A percentile compares a stretch with the other conserved stretches of the same genome.
These are phyloP conservation scores for Galagoides demidoff DNA, from an alignment of 2,797 vertebrate genomes.

Conservation along the genomic window DNA sequence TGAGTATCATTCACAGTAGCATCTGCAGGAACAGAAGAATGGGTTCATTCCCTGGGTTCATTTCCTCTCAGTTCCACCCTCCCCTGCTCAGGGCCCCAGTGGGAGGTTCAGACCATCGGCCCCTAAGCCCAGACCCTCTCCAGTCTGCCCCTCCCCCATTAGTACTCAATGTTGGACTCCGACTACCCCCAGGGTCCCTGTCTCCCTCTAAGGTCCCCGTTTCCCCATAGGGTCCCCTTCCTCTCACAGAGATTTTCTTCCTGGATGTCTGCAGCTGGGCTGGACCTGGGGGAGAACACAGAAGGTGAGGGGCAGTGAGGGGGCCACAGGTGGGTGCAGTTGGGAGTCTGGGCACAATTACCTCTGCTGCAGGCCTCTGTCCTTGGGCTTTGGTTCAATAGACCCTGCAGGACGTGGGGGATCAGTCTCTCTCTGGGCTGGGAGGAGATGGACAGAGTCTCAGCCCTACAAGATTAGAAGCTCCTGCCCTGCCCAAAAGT, in stretches of 20 bases:
- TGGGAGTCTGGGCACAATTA: not conserved
- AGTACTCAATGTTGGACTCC: not conserved
- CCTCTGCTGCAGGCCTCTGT: not conserved
- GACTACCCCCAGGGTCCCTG: too few relatives aligned
- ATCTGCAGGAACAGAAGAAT: not conserved
- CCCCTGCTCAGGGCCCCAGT: rapidly evolving
- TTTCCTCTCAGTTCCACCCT: rapidly evolving
- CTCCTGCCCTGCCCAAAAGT: not conserved
- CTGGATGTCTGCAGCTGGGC: not conserved
- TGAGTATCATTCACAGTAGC: not conserved
- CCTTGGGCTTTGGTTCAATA: rapidly evolving
- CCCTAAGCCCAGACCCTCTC: rapidly evolving
- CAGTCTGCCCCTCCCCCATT: not conserved
- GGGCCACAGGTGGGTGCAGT: rapidly evolving
- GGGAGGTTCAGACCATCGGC: too few relatives aligned
- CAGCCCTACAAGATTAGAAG: not conserved
- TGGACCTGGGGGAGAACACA: conserved; percentile 13
- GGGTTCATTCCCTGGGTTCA: rapidly evolving
- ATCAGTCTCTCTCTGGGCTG: not conserved
- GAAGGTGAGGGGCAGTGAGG: not conserved
- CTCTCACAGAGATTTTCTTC: conserved; percentile 48
- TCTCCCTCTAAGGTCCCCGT: too few relatives aligned
- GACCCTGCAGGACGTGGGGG: not conserved
- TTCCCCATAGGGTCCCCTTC: too few relatives aligned
- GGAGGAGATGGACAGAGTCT: not conserved